phyloP scores from a whole-genome alignment of 2,113 vertebrate genomes.

The Suricata suricatta region DNA sequence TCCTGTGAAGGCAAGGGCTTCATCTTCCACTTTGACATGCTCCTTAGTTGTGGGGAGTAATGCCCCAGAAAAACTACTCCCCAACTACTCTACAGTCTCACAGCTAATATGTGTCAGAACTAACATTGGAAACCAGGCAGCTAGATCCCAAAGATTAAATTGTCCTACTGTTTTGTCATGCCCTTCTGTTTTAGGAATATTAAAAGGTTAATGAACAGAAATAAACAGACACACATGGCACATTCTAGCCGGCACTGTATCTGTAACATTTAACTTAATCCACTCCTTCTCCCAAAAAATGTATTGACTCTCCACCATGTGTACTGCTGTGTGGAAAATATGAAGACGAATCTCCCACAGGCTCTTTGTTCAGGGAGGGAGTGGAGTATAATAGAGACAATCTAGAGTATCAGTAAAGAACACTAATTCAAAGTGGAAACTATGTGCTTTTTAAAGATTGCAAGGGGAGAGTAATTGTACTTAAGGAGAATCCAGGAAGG shows the following conservation, averaged over 20 bases:
- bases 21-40: not conserved
- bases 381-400: not conserved
- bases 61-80: too few species aligned
- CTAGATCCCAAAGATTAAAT: not conserved
- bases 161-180: not conserved
- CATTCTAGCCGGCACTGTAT: not conserved
- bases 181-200: not conserved
- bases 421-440: not conserved
- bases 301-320: not conserved
- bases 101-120: not conserved
- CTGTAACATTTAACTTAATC: not conserved
- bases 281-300: not conserved
- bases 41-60: not conserved
- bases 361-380: not conserved
- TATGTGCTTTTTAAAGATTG: not conserved
- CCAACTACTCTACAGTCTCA: too few species aligned
- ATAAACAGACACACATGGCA: not conserved
- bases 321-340: not conserved
- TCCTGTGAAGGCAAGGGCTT: not conserved
- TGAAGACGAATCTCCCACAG: rapidly evolving
- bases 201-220: constrained; percentile 17
- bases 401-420: not conserved
- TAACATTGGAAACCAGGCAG: not conserved
- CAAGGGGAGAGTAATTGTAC: not conserved
- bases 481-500: not conserved